Conservation (phyloP, 2,888 invertebrate species). For the Chrysomela aeneicollis region DNA sequence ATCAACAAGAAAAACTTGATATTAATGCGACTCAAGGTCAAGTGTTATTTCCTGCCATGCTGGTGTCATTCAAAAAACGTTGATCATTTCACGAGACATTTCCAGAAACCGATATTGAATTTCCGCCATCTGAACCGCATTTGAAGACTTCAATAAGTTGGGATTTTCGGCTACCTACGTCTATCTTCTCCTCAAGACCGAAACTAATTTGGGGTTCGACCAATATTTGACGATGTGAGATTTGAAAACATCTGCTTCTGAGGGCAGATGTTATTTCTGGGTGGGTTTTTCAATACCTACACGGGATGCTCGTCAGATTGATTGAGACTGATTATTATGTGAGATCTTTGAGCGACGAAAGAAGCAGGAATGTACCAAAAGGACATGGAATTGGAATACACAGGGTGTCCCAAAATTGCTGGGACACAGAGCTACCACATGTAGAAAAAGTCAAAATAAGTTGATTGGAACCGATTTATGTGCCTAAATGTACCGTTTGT, state of each 20-base stretch:
- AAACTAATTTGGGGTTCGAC: neutral
- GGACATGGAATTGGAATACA: too few species aligned
- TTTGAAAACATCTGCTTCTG: neutral
- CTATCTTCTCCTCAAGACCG: neutral
- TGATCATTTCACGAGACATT: neutral
- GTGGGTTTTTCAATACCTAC: neutral
- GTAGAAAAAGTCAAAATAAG: too few species aligned
- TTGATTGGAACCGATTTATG: too few species aligned
- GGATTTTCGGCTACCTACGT: slow-evolving; percentile 23
- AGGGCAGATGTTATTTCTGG: neutral
- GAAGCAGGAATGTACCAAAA: too few species aligned
- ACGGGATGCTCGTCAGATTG: neutral
- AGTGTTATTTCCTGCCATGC: too few species aligned
- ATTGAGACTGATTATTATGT: neutral
- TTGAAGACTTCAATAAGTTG: slow-evolving; percentile 30
- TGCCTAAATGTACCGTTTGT: too few species aligned
- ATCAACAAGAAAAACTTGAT: too few species aligned
- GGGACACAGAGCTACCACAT: too few species aligned
- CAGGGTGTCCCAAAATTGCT: too few species aligned
- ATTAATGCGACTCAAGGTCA: too few species aligned
- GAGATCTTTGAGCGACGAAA: neutral
- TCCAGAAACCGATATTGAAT: slow-evolving; percentile 17
- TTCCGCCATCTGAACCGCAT: slow-evolving; percentile 20
- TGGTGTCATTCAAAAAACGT: too few species aligned
- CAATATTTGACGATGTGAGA: neutral